phyloP scores from a whole-genome alignment of 2,888 invertebrate species.

The Phortica okadai region DNA sequence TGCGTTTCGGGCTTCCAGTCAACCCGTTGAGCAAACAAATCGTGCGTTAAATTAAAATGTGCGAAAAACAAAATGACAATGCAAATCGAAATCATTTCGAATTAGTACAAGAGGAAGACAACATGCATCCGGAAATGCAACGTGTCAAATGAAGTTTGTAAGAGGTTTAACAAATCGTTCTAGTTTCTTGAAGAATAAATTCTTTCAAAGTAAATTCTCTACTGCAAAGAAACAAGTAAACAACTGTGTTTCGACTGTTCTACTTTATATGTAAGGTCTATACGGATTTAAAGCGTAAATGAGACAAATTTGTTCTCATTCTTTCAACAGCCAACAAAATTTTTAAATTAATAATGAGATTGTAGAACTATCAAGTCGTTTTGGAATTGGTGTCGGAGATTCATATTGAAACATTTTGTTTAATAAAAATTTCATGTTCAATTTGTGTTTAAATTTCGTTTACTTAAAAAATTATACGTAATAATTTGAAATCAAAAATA shows the following conservation, averaged over 20 bases:
- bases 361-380: too few species aligned
- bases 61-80: not conserved
- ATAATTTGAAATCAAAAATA: too few species aligned
- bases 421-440: too few species aligned
- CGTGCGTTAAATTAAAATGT: slow-evolving; percentile 19
- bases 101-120: not conserved
- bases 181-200: not conserved
- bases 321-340: too few species aligned
- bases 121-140: not conserved
- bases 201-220: not conserved
- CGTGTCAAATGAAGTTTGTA: not conserved
- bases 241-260: not conserved
- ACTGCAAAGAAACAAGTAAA: slow-evolving; percentile 15
- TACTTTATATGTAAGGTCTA: slow-evolving; percentile 11
- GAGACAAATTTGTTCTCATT: too few species aligned
- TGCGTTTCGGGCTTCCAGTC: not conserved
- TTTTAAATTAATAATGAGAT: too few species aligned
- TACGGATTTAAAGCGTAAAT: not conserved
- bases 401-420: too few species aligned
- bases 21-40: slow-evolving; percentile 2
- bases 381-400: too few species aligned
- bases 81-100: not conserved
- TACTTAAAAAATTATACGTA: too few species aligned
- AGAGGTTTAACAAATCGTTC: not conserved
- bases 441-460: too few species aligned